Evolutionary conservation across 92 coral and sea anemone genomes (phyloP), one percentile per base, ranked within the genome.

Genomic region (Isaurus tuberculatus): DNA sequence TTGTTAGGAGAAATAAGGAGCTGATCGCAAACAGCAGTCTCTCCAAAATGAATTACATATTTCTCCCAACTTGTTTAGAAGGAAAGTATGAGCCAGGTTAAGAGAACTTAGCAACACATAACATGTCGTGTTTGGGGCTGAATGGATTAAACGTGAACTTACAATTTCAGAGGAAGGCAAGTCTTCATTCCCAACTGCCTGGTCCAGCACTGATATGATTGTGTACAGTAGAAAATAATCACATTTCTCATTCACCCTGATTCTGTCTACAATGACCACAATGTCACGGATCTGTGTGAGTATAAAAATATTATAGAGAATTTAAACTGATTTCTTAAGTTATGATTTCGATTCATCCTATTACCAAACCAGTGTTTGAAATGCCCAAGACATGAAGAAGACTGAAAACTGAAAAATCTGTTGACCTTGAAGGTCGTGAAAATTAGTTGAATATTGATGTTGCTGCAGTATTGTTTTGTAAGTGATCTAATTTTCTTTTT

Each of bases 141-240:
- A 25, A 2, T 63, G 10, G 69, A 5, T 27, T 1, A 25, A 9
- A 6, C 6, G 14, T 28, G 34, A 63, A 26, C 33, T 53, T 83
- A 96, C 99, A 94, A 90, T 86, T 75, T 94, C 94, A 32, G 87
- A 88, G 8, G 95, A 81, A 19, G 90, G 91, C 30, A 92, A 68
- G 65, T 88, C 91, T 74, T 92, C 98, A 70, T 89, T 88, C 30
- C 99, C 99, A 28, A 97, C 90, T 48, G 98, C 94, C 34, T 89
- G 80, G 79, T 91, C 94, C 66, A 94, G 48, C 43, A 96, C 65
- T 22, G 93, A 84, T 31, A 92, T 82, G 16, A 96, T 89, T 57
- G 97, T 92, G 73, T 96, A 90, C 42, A 96, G 88, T 34, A 94
- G 88, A 77, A 75, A 87, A 43, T 94, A 94, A 57, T 92, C 92